Conservation (phyloP, 1,140 invertebrate species). For the Phenacoccus solenopsis region DNA sequence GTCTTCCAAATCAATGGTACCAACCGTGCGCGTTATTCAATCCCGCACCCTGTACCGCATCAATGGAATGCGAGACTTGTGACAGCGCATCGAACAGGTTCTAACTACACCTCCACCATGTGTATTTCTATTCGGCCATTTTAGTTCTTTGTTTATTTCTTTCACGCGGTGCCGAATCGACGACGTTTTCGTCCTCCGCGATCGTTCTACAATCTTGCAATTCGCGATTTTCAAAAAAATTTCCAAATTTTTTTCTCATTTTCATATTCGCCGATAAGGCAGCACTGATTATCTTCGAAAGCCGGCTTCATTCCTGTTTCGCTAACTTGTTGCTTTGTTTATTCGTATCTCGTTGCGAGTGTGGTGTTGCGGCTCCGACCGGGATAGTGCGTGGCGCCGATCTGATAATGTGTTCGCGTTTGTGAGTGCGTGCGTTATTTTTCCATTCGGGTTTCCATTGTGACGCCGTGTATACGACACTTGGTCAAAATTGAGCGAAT, state of each 20-base stretch:
- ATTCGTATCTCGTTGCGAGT: neutral
- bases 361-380: neutral
- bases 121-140: too few relatives aligned
- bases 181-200: too few relatives aligned
- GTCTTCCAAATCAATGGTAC: neutral
- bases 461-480: neutral
- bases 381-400: neutral
- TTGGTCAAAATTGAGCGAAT: neutral
- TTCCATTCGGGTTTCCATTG: neutral
- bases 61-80: neutral
- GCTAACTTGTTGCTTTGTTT: conserved; percentile 4
- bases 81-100: neutral
- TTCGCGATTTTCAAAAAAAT: too few relatives aligned
- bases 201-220: too few relatives aligned
- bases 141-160: too few relatives aligned
- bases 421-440: neutral
- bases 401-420: neutral
- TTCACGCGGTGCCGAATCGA: neutral
- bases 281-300: neutral
- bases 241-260: neutral
- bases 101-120: neutral
- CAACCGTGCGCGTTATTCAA: neutral
- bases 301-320: neutral
- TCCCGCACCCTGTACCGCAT: neutral
- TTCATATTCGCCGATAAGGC: neutral